Percentiles rank a stretch among this genome's conserved stretches.
Evolutionary conservation across 2,797 vertebrate genomes (phyloP).

Genomic region (Peromyscus nudipes): DNA sequence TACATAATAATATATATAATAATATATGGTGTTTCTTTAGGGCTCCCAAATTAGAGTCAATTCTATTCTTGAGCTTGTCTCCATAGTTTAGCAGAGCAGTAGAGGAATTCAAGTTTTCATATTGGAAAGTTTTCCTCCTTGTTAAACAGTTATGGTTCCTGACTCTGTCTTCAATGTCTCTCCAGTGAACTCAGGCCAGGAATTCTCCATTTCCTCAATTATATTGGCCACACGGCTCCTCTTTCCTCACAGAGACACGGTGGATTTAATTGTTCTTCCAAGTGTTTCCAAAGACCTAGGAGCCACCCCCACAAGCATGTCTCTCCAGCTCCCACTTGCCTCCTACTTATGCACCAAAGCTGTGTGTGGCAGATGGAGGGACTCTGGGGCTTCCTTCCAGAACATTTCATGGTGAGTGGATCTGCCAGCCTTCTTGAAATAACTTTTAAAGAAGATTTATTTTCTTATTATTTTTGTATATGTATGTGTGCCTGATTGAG

Average conservation of each 20-base stretch:
- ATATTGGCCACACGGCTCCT: neutral
- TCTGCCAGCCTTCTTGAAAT: slow-evolving; percentile 12
- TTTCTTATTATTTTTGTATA: neutral
- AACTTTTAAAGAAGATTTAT: neutral
- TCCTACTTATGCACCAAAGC: neutral
- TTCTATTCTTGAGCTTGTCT: neutral
- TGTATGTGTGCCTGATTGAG: neutral
- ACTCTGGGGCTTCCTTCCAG: neutral
- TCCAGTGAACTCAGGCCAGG: neutral
- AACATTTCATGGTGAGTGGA: neutral
- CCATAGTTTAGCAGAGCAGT: neutral
- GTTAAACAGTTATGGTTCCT: slow-evolving; percentile 7
- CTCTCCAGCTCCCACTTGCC: neutral
- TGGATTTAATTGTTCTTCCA: slow-evolving; percentile 41
- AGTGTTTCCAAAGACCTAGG: neutral
- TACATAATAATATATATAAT: neutral
- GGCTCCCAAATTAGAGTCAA: neutral
- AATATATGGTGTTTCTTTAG: neutral
- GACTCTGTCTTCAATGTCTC: neutral
- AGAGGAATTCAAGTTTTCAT: neutral
- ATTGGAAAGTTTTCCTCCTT: neutral
- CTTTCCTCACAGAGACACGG: slow-evolving; percentile 3
- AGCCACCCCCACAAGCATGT: neutral
- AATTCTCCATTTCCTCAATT: slow-evolving; percentile 47
- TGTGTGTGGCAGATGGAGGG: neutral